These are phyloP conservation scores for Eupeodes corollae DNA, from an alignment of 1,140 invertebrate genomes.

Conservation along the genomic window DNA sequence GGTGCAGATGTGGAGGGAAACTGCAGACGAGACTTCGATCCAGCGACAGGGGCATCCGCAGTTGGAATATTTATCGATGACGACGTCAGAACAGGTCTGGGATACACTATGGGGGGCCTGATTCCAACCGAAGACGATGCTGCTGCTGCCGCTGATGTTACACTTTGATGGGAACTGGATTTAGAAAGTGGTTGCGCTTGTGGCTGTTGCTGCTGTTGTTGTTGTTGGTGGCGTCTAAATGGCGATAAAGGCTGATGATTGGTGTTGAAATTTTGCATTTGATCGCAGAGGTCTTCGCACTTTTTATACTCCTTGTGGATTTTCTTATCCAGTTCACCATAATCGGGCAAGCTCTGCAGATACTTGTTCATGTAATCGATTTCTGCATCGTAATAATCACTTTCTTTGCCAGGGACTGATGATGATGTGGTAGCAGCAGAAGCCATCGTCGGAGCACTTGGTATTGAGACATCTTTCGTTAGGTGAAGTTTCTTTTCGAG, in stretches of 20 bases:
- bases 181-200: constrained; percentile 20
- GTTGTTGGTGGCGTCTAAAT: constrained; percentile 16
- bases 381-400: constrained; percentile 34
- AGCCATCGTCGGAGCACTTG: constrained; percentile 7
- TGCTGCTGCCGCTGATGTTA: not conserved
- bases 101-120: too few relatives aligned
- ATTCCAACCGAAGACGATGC: not conserved
- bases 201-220: constrained; percentile 11
- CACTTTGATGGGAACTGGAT: constrained; percentile 27
- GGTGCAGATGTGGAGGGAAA: constrained; percentile 32
- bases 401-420: constrained; percentile 22
- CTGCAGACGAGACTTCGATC: constrained; percentile 12
- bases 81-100: too few relatives aligned
- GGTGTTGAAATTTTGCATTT: constrained; percentile 2
- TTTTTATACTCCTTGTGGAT: constrained; percentile 34
- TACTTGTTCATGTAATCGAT: constrained; percentile 39
- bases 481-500: too few relatives aligned
- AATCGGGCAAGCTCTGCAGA: constrained; percentile 35
- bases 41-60: too few relatives aligned
- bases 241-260: not conserved
- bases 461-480: not conserved
- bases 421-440: constrained; percentile 19
- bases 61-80: too few relatives aligned
- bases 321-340: constrained; percentile 33
- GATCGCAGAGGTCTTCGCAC: constrained; percentile 35